Percentiles rank a stretch among this genome's conserved stretches.
phyloP scores from a whole-genome alignment of 2,888 invertebrate genomes.

The Margaritifera margaritifera region DNA sequence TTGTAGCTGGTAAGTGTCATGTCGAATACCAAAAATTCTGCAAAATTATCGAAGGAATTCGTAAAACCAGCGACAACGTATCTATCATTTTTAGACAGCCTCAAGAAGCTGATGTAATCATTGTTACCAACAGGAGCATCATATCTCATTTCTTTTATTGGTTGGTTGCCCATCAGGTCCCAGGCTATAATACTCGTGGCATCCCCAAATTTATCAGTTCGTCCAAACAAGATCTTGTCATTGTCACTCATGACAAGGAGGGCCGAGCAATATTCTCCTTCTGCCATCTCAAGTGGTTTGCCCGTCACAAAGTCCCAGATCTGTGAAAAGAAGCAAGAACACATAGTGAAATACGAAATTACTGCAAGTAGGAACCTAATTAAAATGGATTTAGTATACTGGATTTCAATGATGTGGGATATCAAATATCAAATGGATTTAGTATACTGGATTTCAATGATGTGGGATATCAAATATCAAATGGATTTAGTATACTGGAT shows the following conservation, averaged over 20 bases:
- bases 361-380: no score
- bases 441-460: no score
- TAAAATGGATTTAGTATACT: no score
- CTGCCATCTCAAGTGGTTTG: conserved; percentile 68
- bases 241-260: conserved; percentile 69
- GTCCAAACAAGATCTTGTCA: conserved; percentile 68
- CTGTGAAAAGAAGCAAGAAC: conserved; percentile 43
- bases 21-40: conserved; percentile 72
- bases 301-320: conserved; percentile 72
- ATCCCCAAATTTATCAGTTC: conserved; percentile 70
- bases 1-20: conserved; percentile 64
- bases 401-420: no score
- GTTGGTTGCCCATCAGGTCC: conserved; percentile 71
- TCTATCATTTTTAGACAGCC: conserved; percentile 66
- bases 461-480: no score
- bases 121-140: conserved; percentile 70
- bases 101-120: conserved; percentile 68
- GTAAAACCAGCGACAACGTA: conserved; percentile 72
- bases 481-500: no score
- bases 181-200: conserved; percentile 70
- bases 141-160: conserved; percentile 67
- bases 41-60: conserved; percentile 69
- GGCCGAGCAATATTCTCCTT: conserved; percentile 70
- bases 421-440: no score
- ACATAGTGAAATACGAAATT: background rate